Conservation (phyloP, 2,113 vertebrate genomes). For the Leptobrachium ailaonicum region DNA sequence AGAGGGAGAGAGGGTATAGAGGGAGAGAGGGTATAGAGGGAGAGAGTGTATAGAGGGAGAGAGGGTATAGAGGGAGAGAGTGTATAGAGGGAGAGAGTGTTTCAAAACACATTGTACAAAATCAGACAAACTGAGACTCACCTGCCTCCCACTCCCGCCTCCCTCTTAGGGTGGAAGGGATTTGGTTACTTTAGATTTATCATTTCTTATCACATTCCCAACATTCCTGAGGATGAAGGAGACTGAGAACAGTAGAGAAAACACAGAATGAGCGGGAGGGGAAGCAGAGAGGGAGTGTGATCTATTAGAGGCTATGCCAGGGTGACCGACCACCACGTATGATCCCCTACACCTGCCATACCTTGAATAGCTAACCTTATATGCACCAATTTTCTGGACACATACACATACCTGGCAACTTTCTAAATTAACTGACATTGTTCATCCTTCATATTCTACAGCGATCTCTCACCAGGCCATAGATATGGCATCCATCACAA, state of each 20-base stretch:
- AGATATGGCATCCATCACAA: no score
- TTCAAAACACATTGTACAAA: no score
- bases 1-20: no score
- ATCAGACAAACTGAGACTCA: no score
- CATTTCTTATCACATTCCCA: slow-evolving; percentile 39
- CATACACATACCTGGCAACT: no score
- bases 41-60: no score
- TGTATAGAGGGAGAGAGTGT: no score
- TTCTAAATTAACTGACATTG: no score
- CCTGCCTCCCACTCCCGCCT: slow-evolving; percentile 2
- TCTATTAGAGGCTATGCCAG: not conserved
- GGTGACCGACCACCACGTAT: not conserved
- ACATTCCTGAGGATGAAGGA: slow-evolving; percentile 30
- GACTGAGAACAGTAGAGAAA: slow-evolving; percentile 26
- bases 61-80: no score
- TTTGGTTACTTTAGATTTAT: slow-evolving; percentile 32
- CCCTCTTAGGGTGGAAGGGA: slow-evolving; percentile 13
- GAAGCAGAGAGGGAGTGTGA: not conserved
- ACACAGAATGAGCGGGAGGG: slow-evolving; percentile 5
- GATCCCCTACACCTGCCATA: not conserved
- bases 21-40: no score
- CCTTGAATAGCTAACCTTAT: not conserved
- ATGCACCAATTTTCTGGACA: not conserved
- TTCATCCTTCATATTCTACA: no score
- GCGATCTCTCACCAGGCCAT: no score